Conservation (phyloP, 2,797 vertebrate genomes). For the Parambassis ranga region DNA sequence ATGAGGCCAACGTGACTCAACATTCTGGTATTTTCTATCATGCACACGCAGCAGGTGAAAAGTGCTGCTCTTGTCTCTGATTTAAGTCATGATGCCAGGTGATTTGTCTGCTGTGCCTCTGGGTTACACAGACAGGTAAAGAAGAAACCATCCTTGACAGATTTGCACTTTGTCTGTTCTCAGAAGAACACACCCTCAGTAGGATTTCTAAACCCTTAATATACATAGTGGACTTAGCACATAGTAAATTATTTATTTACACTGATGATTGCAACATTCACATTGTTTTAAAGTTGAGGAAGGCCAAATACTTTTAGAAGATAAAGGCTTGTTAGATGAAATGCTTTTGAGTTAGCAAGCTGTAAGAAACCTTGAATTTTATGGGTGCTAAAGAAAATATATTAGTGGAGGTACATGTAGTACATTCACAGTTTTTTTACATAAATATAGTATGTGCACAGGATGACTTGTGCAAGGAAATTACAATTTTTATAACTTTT, state of each 20-base stretch:
- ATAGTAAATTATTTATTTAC: not conserved
- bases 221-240: not conserved
- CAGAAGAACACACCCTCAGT: conserved; percentile 29
- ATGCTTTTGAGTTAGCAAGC: too few relatives aligned
- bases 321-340: not conserved
- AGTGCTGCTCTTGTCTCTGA: conserved; percentile 36
- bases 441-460: too few relatives aligned
- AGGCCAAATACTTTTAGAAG: not conserved
- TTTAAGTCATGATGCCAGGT: conserved; percentile 45
- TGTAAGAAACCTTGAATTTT: not conserved
- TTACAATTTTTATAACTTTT: too few relatives aligned
- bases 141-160: conserved; percentile 29
- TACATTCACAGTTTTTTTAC: too few relatives aligned
- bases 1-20: conserved; percentile 17
- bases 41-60: conserved; percentile 38
- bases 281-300: not conserved
- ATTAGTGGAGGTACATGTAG: too few relatives aligned
- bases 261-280: not conserved
- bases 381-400: not conserved
- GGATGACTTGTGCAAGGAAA: too few relatives aligned
- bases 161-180: conserved; percentile 21
- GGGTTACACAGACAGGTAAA: conserved; percentile 26
- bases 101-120: conserved; percentile 45
- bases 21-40: conserved; percentile 45
- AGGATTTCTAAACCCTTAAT: conserved; percentile 6